Conservation (phyloP, 2,888 invertebrate species). For the Helobdella robusta region DNA sequence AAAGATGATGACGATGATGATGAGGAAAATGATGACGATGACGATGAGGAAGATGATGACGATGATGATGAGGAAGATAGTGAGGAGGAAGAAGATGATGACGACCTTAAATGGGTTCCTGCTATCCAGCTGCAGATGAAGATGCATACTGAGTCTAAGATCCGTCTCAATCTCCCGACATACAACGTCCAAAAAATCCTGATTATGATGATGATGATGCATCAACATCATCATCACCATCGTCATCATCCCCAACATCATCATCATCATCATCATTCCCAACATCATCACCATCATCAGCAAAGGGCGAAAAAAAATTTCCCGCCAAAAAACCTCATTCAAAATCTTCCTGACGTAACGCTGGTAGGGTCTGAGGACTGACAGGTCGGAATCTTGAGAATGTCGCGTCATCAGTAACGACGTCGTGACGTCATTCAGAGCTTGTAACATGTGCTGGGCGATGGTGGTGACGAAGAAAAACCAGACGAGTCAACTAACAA, state of each 20-base stretch:
- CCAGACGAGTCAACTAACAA: neutral
- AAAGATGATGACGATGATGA: too few species aligned
- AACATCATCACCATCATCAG: neutral
- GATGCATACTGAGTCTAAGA: conserved; percentile 79
- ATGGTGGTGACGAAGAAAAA: neutral
- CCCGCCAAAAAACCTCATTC: neutral
- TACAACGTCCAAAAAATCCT: conserved; percentile 56
- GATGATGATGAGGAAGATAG: too few species aligned
- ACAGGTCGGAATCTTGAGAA: conserved; percentile 35
- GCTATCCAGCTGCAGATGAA: conserved; percentile 65
- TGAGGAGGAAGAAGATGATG: too few species aligned
- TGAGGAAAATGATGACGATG: too few species aligned
- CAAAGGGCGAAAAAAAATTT: too few species aligned
- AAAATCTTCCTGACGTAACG: neutral
- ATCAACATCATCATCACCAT: neutral
- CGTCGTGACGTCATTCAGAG: conserved; percentile 51
- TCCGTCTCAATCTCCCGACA: conserved; percentile 84
- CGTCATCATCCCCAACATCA: neutral
- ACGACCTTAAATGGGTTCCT: conserved; percentile 64
- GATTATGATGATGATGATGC: conserved; percentile 5
- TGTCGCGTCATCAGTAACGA: conserved; percentile 45
- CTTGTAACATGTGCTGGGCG: conserved; percentile 53
- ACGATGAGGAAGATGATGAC: too few species aligned
- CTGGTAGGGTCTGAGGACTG: neutral
- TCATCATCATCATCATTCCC: neutral